phyloP scores from a whole-genome alignment of 2,888 invertebrate genomes.

The Salticus scenicus region DNA sequence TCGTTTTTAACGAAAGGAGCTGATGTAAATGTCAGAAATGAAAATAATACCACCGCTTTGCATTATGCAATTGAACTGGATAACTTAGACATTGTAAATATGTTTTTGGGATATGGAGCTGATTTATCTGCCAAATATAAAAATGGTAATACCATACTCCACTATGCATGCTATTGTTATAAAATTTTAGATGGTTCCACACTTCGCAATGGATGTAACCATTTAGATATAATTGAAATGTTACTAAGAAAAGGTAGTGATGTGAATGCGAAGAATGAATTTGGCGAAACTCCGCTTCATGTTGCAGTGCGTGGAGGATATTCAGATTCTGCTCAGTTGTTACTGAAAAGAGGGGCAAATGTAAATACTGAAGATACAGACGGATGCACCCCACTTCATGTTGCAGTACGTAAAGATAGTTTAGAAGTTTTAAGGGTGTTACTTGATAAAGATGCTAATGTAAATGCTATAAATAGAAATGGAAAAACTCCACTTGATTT shows the following conservation, averaged over 20 bases:
- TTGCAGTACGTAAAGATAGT: too few species aligned
- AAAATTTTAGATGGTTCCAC: too few species aligned
- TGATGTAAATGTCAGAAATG: neutral
- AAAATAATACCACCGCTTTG: neutral
- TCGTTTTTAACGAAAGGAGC: neutral
- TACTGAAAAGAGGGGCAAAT: neutral
- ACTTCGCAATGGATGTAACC: conserved; percentile 1
- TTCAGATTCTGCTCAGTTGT: neutral
- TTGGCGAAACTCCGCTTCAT: neutral
- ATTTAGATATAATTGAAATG: neutral
- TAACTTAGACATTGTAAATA: neutral
- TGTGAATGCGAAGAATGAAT: neutral
- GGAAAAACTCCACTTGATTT: neutral
- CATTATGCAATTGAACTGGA: neutral
- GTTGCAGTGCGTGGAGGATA: neutral
- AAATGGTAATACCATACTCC: neutral
- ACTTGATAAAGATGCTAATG: neutral
- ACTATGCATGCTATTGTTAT: neutral
- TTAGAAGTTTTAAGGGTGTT: neutral
- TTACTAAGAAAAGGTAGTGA: conserved; percentile 1
- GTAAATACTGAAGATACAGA: neutral
- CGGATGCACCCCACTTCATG: neutral
- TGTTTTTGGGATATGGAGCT: neutral
- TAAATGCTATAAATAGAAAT: neutral
- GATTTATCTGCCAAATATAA: neutral